A percentile compares a stretch with the other conserved stretches of the same genome.
Evolutionary conservation across 2,113 vertebrate species (phyloP).

Genomic region (Ictalurus punctatus): DNA sequence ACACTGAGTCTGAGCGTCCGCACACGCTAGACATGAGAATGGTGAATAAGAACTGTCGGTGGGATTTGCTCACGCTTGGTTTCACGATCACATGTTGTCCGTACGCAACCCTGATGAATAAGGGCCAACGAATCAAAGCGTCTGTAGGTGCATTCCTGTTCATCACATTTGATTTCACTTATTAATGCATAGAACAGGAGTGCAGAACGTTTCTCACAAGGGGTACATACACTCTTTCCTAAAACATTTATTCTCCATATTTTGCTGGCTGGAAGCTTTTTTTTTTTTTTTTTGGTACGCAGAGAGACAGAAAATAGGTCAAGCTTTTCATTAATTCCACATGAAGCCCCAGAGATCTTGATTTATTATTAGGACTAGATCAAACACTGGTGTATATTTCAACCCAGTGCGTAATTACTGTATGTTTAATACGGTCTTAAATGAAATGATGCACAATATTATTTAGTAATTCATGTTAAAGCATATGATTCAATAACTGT

Average conservation of each 20-base stretch:
- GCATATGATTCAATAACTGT: background rate
- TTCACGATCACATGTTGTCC: background rate
- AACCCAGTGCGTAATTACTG: background rate
- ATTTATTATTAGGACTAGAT: background rate
- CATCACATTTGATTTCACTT: background rate
- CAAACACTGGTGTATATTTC: background rate
- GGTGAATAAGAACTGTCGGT: background rate
- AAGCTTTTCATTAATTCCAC: conserved; percentile 53
- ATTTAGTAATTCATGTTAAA: background rate
- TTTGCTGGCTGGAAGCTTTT: background rate
- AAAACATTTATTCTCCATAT: conserved; percentile 62
- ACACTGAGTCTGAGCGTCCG: background rate
- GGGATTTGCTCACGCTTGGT: background rate
- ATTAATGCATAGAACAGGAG: background rate
- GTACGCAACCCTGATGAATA: background rate
- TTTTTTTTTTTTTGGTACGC: conserved; percentile 39
- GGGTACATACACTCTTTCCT: background rate
- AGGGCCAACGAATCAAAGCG: background rate
- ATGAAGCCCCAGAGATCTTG: conserved; percentile 21
- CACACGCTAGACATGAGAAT: background rate
- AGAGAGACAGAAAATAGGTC: conserved; percentile 60
- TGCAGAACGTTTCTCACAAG: background rate
- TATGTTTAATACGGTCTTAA: background rate
- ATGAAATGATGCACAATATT: background rate
- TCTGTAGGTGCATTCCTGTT: background rate